Evolutionary conservation across 2,113 vertebrate species (phyloP).

Genomic region (Reinhardtius hippoglossoides): DNA sequence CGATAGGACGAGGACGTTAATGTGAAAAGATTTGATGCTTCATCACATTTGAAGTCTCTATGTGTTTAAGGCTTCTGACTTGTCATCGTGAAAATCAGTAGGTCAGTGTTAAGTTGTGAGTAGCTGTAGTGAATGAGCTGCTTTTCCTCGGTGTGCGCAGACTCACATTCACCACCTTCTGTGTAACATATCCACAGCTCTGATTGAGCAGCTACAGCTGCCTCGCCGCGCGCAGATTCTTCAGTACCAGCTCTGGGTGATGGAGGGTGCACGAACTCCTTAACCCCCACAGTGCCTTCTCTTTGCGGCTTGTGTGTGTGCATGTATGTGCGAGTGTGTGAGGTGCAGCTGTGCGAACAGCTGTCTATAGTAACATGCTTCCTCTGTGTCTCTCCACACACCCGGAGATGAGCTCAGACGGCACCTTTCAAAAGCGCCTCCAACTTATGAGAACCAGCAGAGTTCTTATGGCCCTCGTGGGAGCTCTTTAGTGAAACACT

Average conservation of each 20-base stretch:
- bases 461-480: conserved; percentile 13
- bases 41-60: conserved; percentile 31
- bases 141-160: conserved; percentile 39
- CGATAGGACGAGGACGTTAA: background rate
- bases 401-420: conserved; percentile 40
- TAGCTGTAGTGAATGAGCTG: conserved; percentile 25
- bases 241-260: conserved; percentile 52
- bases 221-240: conserved; percentile 36
- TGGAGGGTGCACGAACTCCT: conserved; percentile 61
- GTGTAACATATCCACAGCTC: conserved; percentile 37
- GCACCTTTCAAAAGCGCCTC: conserved; percentile 37
- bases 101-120: conserved; percentile 43
- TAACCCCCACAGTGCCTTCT: conserved; percentile 47
- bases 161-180: conserved; percentile 42
- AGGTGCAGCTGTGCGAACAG: conserved; percentile 69
- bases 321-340: background rate
- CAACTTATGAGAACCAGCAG: conserved; percentile 34
- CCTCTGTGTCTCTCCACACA: conserved; percentile 33
- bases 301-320: conserved; percentile 42
- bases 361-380: conserved; percentile 62
- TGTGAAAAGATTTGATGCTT: conserved; percentile 39
- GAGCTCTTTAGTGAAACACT: conserved; percentile 22
- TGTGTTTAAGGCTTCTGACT: conserved; percentile 40
- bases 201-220: conserved; percentile 68
- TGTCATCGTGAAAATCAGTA: conserved; percentile 53